Conservation (phyloP, 2,113 vertebrate species). For the Podilymbus podiceps region DNA sequence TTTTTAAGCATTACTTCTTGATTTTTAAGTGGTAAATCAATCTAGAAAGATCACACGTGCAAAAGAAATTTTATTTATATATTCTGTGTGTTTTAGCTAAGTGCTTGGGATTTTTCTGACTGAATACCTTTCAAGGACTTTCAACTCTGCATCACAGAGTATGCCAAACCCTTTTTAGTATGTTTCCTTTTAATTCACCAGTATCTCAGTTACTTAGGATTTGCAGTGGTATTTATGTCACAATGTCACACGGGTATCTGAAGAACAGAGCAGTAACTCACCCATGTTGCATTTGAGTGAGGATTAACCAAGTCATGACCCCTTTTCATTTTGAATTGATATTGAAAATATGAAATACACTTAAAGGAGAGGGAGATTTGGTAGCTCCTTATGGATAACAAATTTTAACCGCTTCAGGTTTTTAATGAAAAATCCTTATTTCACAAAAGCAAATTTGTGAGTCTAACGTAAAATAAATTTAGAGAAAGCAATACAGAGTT, state of each 20-base stretch:
- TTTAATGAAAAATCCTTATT: not conserved
- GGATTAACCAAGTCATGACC: not conserved
- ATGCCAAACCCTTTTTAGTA: not conserved
- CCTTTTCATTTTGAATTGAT: not conserved
- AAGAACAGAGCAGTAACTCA: not conserved
- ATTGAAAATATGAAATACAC: not conserved
- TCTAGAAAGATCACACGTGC: not conserved
- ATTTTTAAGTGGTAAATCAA: not conserved
- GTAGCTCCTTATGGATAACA: not conserved
- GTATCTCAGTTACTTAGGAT: not conserved
- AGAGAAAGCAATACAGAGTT: not conserved
- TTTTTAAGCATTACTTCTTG: not conserved
- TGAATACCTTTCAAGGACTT: not conserved
- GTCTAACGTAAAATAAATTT: not conserved
- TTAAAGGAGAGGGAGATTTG: not conserved
- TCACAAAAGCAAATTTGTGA: not conserved
- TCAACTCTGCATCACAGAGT: not conserved
- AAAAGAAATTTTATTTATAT: not conserved
- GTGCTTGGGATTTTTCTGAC: not conserved
- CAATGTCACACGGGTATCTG: not conserved
- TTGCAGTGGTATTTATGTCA: not conserved
- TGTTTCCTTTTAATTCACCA: not conserved
- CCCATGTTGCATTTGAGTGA: not conserved
- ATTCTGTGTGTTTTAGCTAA: not conserved
- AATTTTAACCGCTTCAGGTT: not conserved